These are phyloP conservation scores for Papilio aristodemus DNA, from an alignment of 1,140 invertebrate species.

Conservation along the genomic window DNA sequence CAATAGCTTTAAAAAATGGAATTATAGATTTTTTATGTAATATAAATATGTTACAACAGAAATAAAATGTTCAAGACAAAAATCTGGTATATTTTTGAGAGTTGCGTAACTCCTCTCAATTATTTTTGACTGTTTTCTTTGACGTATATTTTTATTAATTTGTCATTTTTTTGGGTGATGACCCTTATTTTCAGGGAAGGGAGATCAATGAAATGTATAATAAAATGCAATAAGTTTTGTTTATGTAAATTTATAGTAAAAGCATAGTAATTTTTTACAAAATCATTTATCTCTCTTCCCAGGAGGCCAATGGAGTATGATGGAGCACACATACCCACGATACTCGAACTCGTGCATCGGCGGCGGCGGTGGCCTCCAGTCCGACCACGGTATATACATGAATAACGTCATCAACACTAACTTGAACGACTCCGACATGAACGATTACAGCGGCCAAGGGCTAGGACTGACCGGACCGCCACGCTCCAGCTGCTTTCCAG, in stretches of 20 bases:
- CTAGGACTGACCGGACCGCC: slow-evolving; percentile 55
- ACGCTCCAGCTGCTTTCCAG: slow-evolving; percentile 50
- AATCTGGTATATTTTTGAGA: not conserved
- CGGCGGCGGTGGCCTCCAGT: slow-evolving; percentile 50
- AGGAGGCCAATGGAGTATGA: slow-evolving; percentile 75
- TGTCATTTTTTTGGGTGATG: slow-evolving; percentile 29
- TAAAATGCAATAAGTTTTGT: slow-evolving; percentile 47
- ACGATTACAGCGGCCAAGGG: slow-evolving; percentile 53
- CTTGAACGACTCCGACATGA: slow-evolving; percentile 54
- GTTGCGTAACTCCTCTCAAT: not conserved
- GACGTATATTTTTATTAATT: slow-evolving; percentile 18
- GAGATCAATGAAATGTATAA: slow-evolving; percentile 73
- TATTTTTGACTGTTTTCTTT: not conserved
- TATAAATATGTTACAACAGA: too few species aligned
- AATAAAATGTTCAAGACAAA: too few species aligned
- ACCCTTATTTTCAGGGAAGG: slow-evolving; percentile 74
- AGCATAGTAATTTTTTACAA: slow-evolving; percentile 54
- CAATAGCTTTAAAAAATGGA: too few species aligned
- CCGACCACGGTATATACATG: slow-evolving; percentile 63
- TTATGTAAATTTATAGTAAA: slow-evolving; percentile 40
- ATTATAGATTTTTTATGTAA: too few species aligned
- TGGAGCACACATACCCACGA: slow-evolving; percentile 71
- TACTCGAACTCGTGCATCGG: slow-evolving; percentile 67
- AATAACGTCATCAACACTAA: slow-evolving; percentile 62
- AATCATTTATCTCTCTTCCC: slow-evolving; percentile 79